A percentile compares a stretch with the other conserved stretches of the same genome.
Evolutionary conservation across 2,888 invertebrate species (phyloP).

Genomic region (Heliconius cydno): DNA sequence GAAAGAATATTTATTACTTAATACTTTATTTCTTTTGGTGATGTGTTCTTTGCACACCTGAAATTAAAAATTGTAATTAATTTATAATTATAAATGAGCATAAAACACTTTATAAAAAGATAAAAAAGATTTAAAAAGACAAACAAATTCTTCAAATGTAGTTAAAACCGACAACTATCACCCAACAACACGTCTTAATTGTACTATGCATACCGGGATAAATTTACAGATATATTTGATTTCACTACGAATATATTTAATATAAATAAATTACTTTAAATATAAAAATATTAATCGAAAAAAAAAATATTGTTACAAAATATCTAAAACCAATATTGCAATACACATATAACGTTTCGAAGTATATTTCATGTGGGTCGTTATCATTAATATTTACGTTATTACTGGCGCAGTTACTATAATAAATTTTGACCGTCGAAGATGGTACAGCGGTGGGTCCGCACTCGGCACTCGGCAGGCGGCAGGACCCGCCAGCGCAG

Average conservation of each 20-base stretch:
- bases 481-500: constrained; percentile 63
- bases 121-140: too few relatives aligned
- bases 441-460: constrained; percentile 58
- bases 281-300: background rate
- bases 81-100: too few relatives aligned
- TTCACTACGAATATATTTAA: too few relatives aligned
- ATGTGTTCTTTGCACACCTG: background rate
- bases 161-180: too few relatives aligned
- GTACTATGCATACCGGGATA: too few relatives aligned
- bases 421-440: constrained; percentile 42
- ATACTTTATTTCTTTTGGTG: background rate
- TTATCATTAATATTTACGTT: constrained; percentile 55
- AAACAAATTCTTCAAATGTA: too few relatives aligned
- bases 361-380: background rate
- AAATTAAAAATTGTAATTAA: background rate
- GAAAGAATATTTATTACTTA: too few relatives aligned
- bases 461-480: background rate
- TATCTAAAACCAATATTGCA: background rate
- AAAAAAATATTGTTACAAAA: background rate
- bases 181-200: too few relatives aligned
- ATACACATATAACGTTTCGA: background rate
- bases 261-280: background rate
- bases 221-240: too few relatives aligned
- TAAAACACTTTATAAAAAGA: too few relatives aligned
- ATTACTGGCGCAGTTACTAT: constrained; percentile 65